Percentiles rank a stretch among this genome's conserved stretches.
phyloP scores from a whole-genome alignment of 92 coral and sea anemone genomes.

The Bergia sp. region DNA sequence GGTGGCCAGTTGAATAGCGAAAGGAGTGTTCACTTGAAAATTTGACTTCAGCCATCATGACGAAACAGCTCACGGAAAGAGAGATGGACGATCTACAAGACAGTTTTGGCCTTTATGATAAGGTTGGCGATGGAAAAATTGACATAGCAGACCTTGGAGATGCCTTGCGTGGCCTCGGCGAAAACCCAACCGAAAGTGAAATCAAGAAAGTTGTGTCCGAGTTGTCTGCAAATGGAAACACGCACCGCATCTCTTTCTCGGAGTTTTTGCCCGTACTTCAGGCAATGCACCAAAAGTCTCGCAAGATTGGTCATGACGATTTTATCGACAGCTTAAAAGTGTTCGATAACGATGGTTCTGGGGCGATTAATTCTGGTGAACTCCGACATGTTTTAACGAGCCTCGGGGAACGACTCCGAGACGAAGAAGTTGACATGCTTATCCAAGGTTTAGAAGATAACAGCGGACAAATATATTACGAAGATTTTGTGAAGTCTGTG shows the following conservation, averaged over 20 bases:
- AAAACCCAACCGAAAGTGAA: conserved; percentile 96
- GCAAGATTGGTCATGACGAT: conserved; percentile 77
- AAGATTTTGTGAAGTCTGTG: conserved; percentile 86
- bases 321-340: conserved; percentile 94
- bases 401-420: conserved; percentile 84
- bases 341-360: conserved; percentile 90
- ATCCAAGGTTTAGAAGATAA: conserved; percentile 94
- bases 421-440: conserved; percentile 87
- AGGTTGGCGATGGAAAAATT: conserved; percentile 90
- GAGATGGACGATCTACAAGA: conserved; percentile 88
- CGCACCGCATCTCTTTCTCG: conserved; percentile 78
- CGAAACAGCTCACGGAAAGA: conserved; percentile 62
- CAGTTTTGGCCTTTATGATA: conserved; percentile 86
- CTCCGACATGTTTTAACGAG: conserved; percentile 93
- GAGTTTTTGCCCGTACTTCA: conserved; percentile 88
- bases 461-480: conserved; percentile 90
- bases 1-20: conserved; percentile 35
- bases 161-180: conserved; percentile 85
- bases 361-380: conserved; percentile 90
- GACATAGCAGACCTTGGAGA: conserved; percentile 86
- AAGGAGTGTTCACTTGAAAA: conserved; percentile 35
- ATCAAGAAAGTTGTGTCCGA: conserved; percentile 86
- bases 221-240: conserved; percentile 78
- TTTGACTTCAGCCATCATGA: conserved; percentile 41
- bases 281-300: conserved; percentile 79